A percentile compares a stretch with the other conserved stretches of the same genome.
Evolutionary conservation across 2,113 vertebrate species (phyloP).

Genomic region (Anolis sagrei): DNA sequence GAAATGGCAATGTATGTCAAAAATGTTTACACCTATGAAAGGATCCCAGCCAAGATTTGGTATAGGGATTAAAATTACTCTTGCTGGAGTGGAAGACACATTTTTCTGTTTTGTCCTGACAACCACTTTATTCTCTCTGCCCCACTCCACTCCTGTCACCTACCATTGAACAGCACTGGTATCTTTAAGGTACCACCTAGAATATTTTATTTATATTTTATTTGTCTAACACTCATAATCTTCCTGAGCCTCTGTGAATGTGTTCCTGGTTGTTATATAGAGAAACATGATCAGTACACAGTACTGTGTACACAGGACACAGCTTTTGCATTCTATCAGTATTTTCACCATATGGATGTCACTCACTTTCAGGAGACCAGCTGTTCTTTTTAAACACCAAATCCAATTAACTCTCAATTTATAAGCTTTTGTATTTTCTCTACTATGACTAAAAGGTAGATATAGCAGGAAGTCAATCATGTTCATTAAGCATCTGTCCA

Average conservation of each 20-base stretch:
- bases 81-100: no score
- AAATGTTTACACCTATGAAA: no score
- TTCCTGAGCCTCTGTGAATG: not conserved
- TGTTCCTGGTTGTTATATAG: not conserved
- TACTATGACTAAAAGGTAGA: not conserved
- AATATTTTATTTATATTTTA: not conserved
- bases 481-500: not conserved
- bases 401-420: not conserved
- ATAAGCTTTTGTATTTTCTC: not conserved
- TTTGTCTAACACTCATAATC: not conserved
- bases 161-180: not conserved
- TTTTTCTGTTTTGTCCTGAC: no score
- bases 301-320: not conserved
- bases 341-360: not conserved
- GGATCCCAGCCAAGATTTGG: no score
- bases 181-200: not conserved
- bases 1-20: no score
- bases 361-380: not conserved
- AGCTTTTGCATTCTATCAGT: not conserved
- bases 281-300: not conserved
- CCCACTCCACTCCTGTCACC: no score
- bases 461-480: not conserved
- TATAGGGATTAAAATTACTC: no score
- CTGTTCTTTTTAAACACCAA: not conserved
- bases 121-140: not conserved